Conservation (phyloP, 2,888 invertebrate species). For the Ophion ellenae region DNA sequence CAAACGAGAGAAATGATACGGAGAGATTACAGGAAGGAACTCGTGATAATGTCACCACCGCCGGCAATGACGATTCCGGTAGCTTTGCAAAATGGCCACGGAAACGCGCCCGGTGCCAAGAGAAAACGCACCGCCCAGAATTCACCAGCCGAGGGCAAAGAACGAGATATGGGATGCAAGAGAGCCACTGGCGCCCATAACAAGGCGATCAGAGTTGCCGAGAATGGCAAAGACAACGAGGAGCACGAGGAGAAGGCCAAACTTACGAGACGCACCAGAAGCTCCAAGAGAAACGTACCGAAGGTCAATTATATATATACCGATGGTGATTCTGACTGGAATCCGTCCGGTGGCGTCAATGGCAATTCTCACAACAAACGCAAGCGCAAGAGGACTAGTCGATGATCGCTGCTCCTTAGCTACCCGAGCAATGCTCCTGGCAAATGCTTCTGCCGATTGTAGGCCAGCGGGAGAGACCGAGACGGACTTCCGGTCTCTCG, state of each 20-base stretch:
- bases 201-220: slow-evolving; percentile 43
- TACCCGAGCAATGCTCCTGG: slow-evolving; percentile 55
- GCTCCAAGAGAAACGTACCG: slow-evolving; percentile 79
- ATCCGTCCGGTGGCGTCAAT: slow-evolving; percentile 74
- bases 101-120: slow-evolving; percentile 64
- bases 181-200: slow-evolving; percentile 59
- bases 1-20: slow-evolving; percentile 69
- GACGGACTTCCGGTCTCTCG: neutral
- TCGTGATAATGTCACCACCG: slow-evolving; percentile 46
- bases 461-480: neutral
- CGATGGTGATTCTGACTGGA: slow-evolving; percentile 79
- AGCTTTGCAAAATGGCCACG: slow-evolving; percentile 59
- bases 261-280: slow-evolving; percentile 74
- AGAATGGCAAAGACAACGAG: slow-evolving; percentile 63
- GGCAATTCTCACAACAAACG: slow-evolving; percentile 68
- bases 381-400: slow-evolving; percentile 78
- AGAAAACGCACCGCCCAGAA: slow-evolving; percentile 64
- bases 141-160: slow-evolving; percentile 50
- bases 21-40: slow-evolving; percentile 73
- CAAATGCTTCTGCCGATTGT: slow-evolving; percentile 26
- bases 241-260: slow-evolving; percentile 58
- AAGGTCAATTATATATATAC: slow-evolving; percentile 80
- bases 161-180: slow-evolving; percentile 55
- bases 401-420: slow-evolving; percentile 75
- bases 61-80: neutral